Evolutionary conservation across 1,140 invertebrate species (phyloP).

Genomic region (Lanistes nyassanus): DNA sequence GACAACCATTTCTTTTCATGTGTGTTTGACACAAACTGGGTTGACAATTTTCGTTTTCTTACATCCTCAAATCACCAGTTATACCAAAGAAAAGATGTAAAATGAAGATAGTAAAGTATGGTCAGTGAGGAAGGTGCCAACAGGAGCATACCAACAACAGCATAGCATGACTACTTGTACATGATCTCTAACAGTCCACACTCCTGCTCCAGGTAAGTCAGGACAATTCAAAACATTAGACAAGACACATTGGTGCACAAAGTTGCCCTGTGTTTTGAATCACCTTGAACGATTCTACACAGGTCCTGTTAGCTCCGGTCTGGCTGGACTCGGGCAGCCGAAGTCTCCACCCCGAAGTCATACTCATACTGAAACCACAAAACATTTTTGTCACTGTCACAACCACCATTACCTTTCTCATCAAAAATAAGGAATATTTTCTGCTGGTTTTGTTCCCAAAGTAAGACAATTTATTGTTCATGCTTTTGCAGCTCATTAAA

Average conservation of each 20-base stretch:
- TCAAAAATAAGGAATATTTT: neutral
- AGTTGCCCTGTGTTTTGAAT: neutral
- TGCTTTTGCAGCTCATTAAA: too few species aligned
- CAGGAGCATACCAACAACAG: too few species aligned
- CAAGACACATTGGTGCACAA: neutral
- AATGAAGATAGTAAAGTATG: too few species aligned
- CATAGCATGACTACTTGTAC: neutral
- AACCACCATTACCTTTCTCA: neutral
- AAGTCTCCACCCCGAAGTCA: conserved; percentile 21
- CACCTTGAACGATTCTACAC: neutral
- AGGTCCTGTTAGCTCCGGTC: neutral
- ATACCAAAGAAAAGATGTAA: too few species aligned
- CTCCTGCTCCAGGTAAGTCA: neutral
- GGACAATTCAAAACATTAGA: neutral
- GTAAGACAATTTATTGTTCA: too few species aligned
- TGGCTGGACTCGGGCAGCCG: conserved; percentile 14
- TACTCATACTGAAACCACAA: conserved; percentile 28
- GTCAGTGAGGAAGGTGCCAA: too few species aligned
- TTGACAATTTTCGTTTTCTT: too few species aligned
- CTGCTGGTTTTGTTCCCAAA: too few species aligned
- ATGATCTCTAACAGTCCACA: neutral
- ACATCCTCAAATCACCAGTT: too few species aligned
- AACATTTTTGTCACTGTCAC: neutral
- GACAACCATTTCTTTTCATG: too few species aligned
- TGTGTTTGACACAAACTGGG: too few species aligned